A percentile compares a stretch with the other conserved stretches of the same genome.
These are phyloP conservation scores for Leucophora obtusa DNA, from an alignment of 2,888 invertebrate genomes.

Conservation along the genomic window DNA sequence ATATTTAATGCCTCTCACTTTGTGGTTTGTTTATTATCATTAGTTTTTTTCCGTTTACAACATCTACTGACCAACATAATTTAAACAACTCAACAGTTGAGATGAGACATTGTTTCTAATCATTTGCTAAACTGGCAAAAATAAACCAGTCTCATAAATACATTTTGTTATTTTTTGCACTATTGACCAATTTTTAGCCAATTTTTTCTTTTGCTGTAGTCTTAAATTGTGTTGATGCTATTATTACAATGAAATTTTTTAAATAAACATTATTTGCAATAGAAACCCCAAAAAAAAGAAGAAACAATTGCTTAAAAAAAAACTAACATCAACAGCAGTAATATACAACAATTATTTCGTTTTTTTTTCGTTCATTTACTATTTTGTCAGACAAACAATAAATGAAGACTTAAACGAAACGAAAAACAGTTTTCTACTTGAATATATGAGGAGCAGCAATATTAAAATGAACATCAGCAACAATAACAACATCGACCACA, in stretches of 20 bases:
- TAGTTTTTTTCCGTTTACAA: constrained; percentile 22
- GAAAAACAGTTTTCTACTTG: not conserved
- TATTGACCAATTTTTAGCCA: constrained; percentile 60
- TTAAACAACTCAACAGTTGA: constrained; percentile 11
- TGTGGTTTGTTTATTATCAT: not conserved
- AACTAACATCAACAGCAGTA: not conserved
- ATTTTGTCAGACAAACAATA: not conserved
- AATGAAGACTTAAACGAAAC: not conserved
- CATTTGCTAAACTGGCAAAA: constrained; percentile 2
- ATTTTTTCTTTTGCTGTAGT: not conserved
- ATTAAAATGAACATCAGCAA: not conserved
- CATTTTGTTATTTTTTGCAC: constrained; percentile 41
- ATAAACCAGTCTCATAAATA: constrained; percentile 12
- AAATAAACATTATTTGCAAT: not conserved
- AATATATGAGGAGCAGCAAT: not conserved
- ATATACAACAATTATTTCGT: not conserved
- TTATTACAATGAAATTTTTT: not conserved
- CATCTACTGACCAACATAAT: constrained; percentile 15
- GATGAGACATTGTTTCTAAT: constrained; percentile 32
- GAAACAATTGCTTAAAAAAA: not conserved
- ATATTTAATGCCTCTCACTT: constrained; percentile 11
- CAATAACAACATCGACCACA: not conserved
- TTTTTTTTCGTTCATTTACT: not conserved
- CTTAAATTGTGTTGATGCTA: not conserved
- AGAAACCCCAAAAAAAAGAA: not conserved